Conservation (phyloP, 2,113 vertebrate genomes). For the Peucedramus taeniatus region DNA sequence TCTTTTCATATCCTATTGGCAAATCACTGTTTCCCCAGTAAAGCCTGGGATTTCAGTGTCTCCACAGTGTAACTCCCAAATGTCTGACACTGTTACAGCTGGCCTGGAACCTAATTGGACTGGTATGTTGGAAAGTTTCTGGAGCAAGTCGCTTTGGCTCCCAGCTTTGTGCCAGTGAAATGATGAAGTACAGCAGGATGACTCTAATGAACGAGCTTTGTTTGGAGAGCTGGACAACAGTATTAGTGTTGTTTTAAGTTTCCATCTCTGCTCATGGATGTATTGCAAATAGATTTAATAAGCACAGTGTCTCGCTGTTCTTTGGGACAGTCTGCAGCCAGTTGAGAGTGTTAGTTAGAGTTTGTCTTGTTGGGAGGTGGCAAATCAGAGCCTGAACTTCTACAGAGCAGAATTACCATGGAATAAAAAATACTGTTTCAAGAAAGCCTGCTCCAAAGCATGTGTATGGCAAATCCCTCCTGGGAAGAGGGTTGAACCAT, state of each 20-base stretch:
- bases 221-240: conserved; percentile 4
- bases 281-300: conserved; percentile 1
- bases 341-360: not conserved
- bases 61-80: not conserved
- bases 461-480: not conserved
- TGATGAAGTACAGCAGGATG: conserved; percentile 18
- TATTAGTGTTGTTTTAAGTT: conserved; percentile 17
- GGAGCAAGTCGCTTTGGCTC: conserved; percentile 20
- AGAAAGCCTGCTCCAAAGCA: not conserved
- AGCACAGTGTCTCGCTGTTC: not conserved
- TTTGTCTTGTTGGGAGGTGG: not conserved
- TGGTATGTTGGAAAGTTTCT: conserved; percentile 49
- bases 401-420: not conserved
- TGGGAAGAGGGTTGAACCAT: not conserved
- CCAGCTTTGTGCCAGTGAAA: conserved; percentile 24
- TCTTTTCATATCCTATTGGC: not conserved
- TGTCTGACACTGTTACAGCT: conserved; percentile 36
- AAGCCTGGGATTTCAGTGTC: conserved; percentile 18
- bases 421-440: not conserved
- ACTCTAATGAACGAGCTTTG: conserved; percentile 39
- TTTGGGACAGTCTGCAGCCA: not conserved
- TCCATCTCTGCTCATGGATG: not conserved
- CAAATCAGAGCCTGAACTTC: not conserved
- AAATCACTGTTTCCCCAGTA: not conserved
- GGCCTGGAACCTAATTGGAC: conserved; percentile 55